These are phyloP conservation scores for Eupithecia dodoneata DNA, from an alignment of 2,888 invertebrate species.

Conservation along the genomic window DNA sequence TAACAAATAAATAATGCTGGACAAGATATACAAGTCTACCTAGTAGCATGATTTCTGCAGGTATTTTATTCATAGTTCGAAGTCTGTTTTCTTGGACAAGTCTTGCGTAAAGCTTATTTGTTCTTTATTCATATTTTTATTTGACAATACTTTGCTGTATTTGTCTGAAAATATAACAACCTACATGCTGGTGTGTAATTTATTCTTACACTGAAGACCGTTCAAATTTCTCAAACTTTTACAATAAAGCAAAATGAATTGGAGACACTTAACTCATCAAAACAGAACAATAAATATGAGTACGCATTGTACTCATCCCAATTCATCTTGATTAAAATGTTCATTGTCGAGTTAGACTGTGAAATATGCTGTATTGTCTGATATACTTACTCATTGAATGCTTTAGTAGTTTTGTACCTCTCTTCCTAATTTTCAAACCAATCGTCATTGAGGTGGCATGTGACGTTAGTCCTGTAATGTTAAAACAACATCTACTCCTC, in stretches of 20 bases:
- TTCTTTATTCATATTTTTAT: background rate
- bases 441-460: background rate
- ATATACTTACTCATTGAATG: background rate
- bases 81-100: too few relatives aligned
- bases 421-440: background rate
- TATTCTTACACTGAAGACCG: background rate
- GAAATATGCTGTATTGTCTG: background rate
- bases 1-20: too few relatives aligned
- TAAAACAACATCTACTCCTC: background rate
- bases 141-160: background rate
- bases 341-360: constrained; percentile 23
- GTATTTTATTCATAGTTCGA: too few relatives aligned
- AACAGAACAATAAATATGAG: constrained; percentile 12
- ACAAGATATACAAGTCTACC: too few relatives aligned
- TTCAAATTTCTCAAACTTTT: background rate
- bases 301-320: constrained; percentile 22
- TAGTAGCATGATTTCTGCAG: too few relatives aligned
- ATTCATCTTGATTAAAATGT: constrained; percentile 29
- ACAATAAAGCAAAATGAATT: background rate
- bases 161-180: background rate
- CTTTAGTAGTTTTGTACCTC: background rate
- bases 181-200: background rate
- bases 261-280: background rate
- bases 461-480: background rate
- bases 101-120: background rate